Evolutionary conservation across 2,797 vertebrate genomes (phyloP).

Genomic region (Philypnodon macrostomus): DNA sequence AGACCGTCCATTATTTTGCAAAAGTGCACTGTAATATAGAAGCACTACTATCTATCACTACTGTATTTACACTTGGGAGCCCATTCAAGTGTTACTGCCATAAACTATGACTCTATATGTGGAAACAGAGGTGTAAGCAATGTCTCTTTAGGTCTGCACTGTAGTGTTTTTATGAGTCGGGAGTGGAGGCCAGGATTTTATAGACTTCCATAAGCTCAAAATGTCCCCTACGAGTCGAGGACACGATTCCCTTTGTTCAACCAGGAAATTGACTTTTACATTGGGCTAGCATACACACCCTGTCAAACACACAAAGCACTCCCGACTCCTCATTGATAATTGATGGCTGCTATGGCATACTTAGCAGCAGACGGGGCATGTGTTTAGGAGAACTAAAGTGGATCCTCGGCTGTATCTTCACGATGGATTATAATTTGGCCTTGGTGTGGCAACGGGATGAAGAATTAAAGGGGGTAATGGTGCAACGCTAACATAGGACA

Average conservation of each 20-base stretch:
- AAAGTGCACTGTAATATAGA: background rate
- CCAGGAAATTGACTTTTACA: slow-evolving; percentile 19
- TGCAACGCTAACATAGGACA: slow-evolving; percentile 15
- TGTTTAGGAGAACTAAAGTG: slow-evolving; percentile 9
- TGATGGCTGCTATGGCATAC: slow-evolving; percentile 19
- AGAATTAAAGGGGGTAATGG: background rate
- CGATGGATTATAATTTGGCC: background rate
- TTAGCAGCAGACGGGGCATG: slow-evolving; percentile 4
- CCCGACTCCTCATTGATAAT: slow-evolving; percentile 45
- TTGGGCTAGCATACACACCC: slow-evolving; percentile 19
- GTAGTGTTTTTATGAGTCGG: background rate
- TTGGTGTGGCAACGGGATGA: background rate
- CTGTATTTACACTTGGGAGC: background rate
- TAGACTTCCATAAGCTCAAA: background rate
- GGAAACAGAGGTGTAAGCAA: background rate
- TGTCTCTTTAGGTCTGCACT: background rate
- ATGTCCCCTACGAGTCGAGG: slow-evolving; percentile 11
- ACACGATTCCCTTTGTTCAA: slow-evolving; percentile 24
- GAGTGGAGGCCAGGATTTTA: background rate
- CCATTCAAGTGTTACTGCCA: background rate
- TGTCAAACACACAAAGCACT: slow-evolving; percentile 30
- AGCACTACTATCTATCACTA: background rate
- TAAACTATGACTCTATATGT: background rate
- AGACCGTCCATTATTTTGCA: background rate
- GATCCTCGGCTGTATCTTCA: slow-evolving; percentile 8